Conservation (phyloP, 2,113 vertebrate genomes). For the Cisticola juncidis region DNA sequence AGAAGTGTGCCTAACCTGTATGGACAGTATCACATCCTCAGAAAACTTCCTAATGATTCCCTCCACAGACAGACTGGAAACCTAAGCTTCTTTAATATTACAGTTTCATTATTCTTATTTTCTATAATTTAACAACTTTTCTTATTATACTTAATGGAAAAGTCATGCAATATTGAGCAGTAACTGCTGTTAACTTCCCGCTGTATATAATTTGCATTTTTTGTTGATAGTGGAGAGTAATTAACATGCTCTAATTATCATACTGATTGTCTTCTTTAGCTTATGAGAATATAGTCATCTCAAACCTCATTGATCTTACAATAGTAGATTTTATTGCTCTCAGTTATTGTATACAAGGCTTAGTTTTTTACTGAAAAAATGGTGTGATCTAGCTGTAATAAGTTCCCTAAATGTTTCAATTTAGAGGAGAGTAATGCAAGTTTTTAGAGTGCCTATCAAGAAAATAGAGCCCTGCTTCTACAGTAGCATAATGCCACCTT, state of each 20-base stretch:
- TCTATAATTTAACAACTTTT: constrained; percentile 83
- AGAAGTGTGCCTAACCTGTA: neutral
- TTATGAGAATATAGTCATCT: constrained; percentile 72
- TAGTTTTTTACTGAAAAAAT: constrained; percentile 57
- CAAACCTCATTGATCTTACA: constrained; percentile 68
- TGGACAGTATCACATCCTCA: neutral
- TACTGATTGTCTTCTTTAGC: constrained; percentile 76
- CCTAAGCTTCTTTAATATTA: constrained; percentile 72
- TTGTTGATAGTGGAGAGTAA: constrained; percentile 77
- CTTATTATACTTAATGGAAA: constrained; percentile 83
- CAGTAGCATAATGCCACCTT: constrained; percentile 4
- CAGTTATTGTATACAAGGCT: constrained; percentile 52
- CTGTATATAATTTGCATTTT: constrained; percentile 83
- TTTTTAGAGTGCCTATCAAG: constrained; percentile 65
- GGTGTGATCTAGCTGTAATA: constrained; percentile 36
- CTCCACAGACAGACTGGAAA: constrained; percentile 44
- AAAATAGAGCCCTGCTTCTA: constrained; percentile 19
- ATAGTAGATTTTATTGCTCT: constrained; percentile 66
- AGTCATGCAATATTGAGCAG: constrained; percentile 87
- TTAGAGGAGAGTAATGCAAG: constrained; percentile 63
- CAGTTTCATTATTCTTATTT: constrained; percentile 77
- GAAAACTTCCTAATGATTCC: constrained; percentile 50
- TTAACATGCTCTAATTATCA: constrained; percentile 81
- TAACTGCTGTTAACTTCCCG: constrained; percentile 85
- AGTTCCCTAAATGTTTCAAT: constrained; percentile 60